Base-by-base conservation (phyloP, 2,888 invertebrate genomes). In the Drosophila stalkeri region DNA sequence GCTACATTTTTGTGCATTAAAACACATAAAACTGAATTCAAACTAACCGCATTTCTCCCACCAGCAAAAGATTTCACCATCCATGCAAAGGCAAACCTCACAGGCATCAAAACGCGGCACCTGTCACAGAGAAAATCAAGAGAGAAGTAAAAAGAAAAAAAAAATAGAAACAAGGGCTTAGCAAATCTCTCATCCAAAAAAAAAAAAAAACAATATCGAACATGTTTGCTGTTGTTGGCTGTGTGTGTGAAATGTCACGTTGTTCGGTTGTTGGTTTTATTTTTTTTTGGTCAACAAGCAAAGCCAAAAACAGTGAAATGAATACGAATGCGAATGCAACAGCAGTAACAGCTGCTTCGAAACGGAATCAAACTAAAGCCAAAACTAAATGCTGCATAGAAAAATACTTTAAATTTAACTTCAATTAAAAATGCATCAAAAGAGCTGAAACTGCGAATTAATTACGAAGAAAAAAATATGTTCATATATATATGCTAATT, bases 1-100 rank as follows among this genome's bases (percentile, higher is more conserved):
- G 70, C 65, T 75, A 66, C 75, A 84, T 64, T 62, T 62, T 47
- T 44, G 46, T 71, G 57, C 43, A 55, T 64, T 64, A 68, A 57
- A 52, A 56, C 70, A 73, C 71, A 72, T 56, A 72, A 73, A 69
- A 70, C 72, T 75, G 77, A 65, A 64, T 71, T 68, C 66, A 64
- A 79, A 91, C 92, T 92, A 91, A 92, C 94, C 94, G 89, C 95
- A 95, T 89, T 94, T 94, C 90, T 95, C 94, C 95, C 95, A 95
- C 95, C 95, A 95, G 91, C 95, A 95, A 89, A 95, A 95, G 93
- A 95, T 94, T 89, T 95, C 95, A 9, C 95, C 95, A 82, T 95
- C 95, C 83, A 95, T 93, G 89, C 95, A 95, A 49, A 95, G 92
- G 87, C 95, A 95, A 80, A 95, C 94, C 90, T 95, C 95, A 88